Percentiles rank a stretch among this genome's conserved stretches.
phyloP scores from a whole-genome alignment of 2,888 invertebrate genomes.

The Oegoconia quadripuncta region DNA sequence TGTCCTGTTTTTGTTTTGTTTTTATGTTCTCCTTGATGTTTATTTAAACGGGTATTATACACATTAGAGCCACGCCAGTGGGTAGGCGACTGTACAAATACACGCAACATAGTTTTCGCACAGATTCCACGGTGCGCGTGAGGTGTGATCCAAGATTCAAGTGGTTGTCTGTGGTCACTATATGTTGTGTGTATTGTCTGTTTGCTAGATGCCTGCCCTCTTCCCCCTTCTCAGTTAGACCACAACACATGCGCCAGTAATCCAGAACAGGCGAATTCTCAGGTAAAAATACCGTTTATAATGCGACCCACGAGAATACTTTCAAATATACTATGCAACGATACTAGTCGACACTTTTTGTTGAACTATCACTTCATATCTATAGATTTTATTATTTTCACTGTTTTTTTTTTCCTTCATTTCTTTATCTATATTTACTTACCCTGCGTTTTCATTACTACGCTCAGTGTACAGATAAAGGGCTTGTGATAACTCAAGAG shows the following conservation, averaged over 20 bases:
- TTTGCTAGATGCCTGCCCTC: conserved; percentile 97
- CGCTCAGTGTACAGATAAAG: conserved; percentile 60
- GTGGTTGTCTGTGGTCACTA: conserved; percentile 79
- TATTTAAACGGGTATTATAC: conserved; percentile 26
- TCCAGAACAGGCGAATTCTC: conserved; percentile 85
- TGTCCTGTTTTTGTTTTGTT: conserved; percentile 64
- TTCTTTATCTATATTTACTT: conserved; percentile 46
- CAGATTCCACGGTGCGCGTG: conserved; percentile 65
- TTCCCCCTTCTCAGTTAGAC: conserved; percentile 92
- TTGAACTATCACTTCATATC: conserved; percentile 71
- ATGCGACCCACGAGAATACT: conserved; percentile 73
- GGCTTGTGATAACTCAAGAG: conserved; percentile 42
- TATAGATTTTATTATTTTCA: conserved; percentile 67
- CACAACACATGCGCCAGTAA: conserved; percentile 88
- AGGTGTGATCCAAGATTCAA: conserved; percentile 77
- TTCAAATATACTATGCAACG: conserved; percentile 74
- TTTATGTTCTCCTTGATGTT: conserved; percentile 30
- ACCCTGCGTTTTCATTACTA: conserved; percentile 55
- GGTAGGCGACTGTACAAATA: conserved; percentile 70
- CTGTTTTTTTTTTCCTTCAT: conserved; percentile 59
- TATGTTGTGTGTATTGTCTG: conserved; percentile 91
- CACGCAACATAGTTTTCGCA: conserved; percentile 74
- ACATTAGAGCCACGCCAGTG: conserved; percentile 40
- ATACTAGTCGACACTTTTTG: conserved; percentile 69
- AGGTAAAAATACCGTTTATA: conserved; percentile 81